Conservation (phyloP, 2,797 vertebrate genomes). For the Rousettus madagascariensis region DNA sequence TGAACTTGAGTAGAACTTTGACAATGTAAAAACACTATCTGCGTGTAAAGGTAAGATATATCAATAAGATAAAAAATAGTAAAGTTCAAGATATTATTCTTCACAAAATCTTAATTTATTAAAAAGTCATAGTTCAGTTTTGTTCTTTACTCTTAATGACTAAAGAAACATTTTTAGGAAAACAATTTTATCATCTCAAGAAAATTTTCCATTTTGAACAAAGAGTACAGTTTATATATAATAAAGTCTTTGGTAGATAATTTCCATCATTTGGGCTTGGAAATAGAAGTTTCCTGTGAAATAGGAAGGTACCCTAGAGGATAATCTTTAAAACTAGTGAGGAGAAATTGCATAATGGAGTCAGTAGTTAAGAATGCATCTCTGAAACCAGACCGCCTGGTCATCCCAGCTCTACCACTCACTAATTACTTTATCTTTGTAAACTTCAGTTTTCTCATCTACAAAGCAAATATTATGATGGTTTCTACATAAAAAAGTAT, state of each 20-base stretch:
- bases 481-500: not conserved
- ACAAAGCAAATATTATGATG: not conserved
- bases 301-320: not conserved
- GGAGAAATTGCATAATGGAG: not conserved
- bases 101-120: constrained; percentile 35
- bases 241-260: not conserved
- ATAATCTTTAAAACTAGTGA: not conserved
- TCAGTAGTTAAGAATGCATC: not conserved
- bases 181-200: not conserved
- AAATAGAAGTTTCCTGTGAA: not conserved
- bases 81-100: not conserved
- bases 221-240: not conserved
- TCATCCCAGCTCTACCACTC: not conserved
- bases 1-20: not conserved
- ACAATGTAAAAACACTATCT: constrained; percentile 19
- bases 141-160: constrained; percentile 1
- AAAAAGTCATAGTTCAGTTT: constrained; percentile 3
- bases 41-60: not conserved
- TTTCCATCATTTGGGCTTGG: not conserved
- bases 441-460: not conserved
- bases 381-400: not conserved
- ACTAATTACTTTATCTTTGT: not conserved
- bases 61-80: constrained; percentile 23
- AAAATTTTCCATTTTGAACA: constrained; percentile 4
- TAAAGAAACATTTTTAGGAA: not conserved